Base-by-base conservation (phyloP, 92 coral and sea anemone species). In the Porites rus region DNA sequence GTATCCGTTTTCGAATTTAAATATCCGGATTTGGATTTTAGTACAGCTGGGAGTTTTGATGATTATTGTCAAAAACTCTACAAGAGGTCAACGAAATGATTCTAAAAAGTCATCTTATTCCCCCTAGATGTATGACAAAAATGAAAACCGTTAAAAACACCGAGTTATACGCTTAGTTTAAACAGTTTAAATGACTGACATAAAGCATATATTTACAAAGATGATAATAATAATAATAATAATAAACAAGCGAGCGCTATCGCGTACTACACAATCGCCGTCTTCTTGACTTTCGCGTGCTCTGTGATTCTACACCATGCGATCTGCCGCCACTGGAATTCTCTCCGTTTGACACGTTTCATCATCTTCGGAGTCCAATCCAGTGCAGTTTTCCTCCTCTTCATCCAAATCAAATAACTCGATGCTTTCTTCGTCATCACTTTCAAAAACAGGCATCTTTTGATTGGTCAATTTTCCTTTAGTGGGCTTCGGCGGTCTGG, bases 351-450 rank as follows among this genome's bases (percentile, higher is more conserved):
- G 70, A 73, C 14, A 86, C 78, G 84, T 88, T 80, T 96, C 99
- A 38, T 92, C 92, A 69, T 86, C 89, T 77, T 28, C 75, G 72
- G 66, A 75, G 69, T 56, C 94, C 24, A 19, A 51, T 60, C 46
- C 82, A 21, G 56, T 63, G 20, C 75, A 86, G 9, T 85, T 72
- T 14, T 91, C 94, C 13, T 86, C 88, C 13, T 84, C 93, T 66
- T 88, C 93, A 18, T 83, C 94, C 46, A 94, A 76, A 65, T 90
- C 97, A 84, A 95, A 90, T 28, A 97, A 88, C 54, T 97, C 98
- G 14, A 95, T 89, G 50, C 90, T 82, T 52, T 89, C 96, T 64
- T 91, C 91, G 65, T 92, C 91, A 58, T 88, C 96, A 85, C 96
- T 91, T 90, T 96, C 97, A 64, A 94, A 91, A 78, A 90, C 80